Evolutionary conservation across 1,140 invertebrate genomes (phyloP).

Genomic region (Temnothorax curvispinosus): DNA sequence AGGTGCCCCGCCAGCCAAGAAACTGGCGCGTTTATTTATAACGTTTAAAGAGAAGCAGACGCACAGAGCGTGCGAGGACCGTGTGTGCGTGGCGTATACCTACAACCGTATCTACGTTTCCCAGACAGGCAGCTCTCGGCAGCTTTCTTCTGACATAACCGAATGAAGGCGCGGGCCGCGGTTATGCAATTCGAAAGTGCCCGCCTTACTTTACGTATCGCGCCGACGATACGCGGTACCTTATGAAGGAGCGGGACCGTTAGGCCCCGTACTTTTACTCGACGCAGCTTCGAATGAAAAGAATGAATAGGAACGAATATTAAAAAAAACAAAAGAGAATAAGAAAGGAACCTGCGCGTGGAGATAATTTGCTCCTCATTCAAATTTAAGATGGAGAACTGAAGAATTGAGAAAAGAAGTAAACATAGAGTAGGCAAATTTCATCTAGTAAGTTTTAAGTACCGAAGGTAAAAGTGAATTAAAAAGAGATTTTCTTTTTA

Average conservation of each 20-base stretch:
- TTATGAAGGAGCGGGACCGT: conserved; percentile 65
- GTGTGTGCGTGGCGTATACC: conserved; percentile 44
- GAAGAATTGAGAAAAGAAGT: background rate
- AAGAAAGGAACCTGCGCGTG: background rate
- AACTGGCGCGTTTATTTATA: conserved; percentile 78
- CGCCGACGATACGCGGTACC: conserved; percentile 68
- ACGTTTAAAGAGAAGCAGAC: conserved; percentile 72
- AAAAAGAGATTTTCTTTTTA: background rate
- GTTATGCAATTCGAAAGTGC: conserved; percentile 86
- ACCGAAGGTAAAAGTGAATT: background rate
- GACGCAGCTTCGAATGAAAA: background rate
- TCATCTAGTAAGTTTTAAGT: background rate
- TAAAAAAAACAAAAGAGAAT: background rate
- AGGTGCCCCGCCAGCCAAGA: conserved; percentile 49
- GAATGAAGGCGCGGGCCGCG: conserved; percentile 84
- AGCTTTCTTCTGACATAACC: conserved; percentile 86
- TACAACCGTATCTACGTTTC: conserved; percentile 80
- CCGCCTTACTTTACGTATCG: conserved; percentile 85
- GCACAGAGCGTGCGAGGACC: conserved; percentile 24
- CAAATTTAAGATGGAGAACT: background rate
- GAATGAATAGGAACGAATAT: conserved; percentile 2
- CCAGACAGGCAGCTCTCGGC: conserved; percentile 80
- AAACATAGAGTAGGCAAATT: background rate
- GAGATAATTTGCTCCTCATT: background rate
- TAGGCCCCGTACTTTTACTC: conserved; percentile 66